Conservation (phyloP, 2,888 invertebrate species). For the Imbricaverruca yamaguchii region DNA sequence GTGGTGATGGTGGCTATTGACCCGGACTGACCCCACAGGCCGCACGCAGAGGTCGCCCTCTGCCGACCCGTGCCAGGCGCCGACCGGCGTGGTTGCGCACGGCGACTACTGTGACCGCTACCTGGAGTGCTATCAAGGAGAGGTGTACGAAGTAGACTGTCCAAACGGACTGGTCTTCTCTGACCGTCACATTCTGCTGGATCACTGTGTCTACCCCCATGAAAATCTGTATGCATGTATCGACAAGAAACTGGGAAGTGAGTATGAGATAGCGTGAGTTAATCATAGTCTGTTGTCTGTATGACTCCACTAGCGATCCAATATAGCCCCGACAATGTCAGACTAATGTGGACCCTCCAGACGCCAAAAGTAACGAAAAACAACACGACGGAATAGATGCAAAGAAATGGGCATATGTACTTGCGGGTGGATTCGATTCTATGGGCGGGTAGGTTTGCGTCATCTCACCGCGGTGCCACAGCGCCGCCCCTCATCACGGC, state of each 20-base stretch:
- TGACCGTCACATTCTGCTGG: constrained; percentile 77
- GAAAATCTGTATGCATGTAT: constrained; percentile 77
- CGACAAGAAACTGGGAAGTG: constrained; percentile 65
- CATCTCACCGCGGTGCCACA: too few species aligned
- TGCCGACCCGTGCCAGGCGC: constrained; percentile 65
- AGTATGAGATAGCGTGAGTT: constrained; percentile 38
- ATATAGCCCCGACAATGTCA: too few species aligned
- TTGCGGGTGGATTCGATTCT: not conserved
- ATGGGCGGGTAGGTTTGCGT: too few species aligned
- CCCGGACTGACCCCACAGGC: not conserved
- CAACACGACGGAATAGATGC: not conserved
- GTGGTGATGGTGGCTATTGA: not conserved
- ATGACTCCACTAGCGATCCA: too few species aligned
- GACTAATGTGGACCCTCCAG: not conserved
- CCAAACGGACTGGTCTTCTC: constrained; percentile 85
- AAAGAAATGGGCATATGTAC: not conserved
- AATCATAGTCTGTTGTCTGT: not conserved
- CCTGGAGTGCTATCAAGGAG: constrained; percentile 80
- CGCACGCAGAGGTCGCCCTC: not conserved
- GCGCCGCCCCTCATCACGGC: too few species aligned
- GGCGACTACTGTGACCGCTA: constrained; percentile 72
- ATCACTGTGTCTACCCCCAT: constrained; percentile 82
- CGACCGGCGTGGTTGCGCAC: constrained; percentile 65
- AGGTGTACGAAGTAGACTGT: constrained; percentile 76
- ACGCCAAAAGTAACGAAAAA: not conserved